phyloP scores from a whole-genome alignment of 2,113 vertebrate species.

The Halichoerus grypus region DNA sequence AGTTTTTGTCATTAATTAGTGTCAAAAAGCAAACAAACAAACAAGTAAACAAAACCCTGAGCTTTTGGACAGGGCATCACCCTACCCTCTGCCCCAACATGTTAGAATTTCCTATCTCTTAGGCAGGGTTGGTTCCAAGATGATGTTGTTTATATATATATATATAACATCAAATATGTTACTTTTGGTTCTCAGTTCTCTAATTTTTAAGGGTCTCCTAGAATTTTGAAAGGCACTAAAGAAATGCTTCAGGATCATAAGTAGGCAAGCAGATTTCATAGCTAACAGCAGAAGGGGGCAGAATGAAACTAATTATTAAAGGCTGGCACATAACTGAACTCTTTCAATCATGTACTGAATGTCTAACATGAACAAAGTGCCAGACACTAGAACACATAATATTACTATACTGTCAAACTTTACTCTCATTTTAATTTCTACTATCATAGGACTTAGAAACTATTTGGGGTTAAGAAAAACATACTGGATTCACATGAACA shows the following conservation, averaged over 20 bases:
- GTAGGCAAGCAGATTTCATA: neutral
- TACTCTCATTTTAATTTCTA: slow-evolving; percentile 48
- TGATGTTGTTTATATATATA: neutral
- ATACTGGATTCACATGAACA: neutral
- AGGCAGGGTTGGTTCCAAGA: neutral
- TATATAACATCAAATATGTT: neutral
- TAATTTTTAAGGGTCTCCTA: slow-evolving; percentile 47
- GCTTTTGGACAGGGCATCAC: neutral
- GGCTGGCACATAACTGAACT: neutral
- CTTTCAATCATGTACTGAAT: neutral
- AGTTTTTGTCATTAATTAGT: slow-evolving; percentile 35
- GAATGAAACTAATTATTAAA: neutral
- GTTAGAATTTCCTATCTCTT: neutral
- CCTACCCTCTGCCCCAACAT: neutral
- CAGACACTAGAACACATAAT: neutral
- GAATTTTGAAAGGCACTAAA: slow-evolving; percentile 47
- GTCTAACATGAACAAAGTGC: slow-evolving; percentile 10
- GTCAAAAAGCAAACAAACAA: neutral
- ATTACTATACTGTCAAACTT: neutral
- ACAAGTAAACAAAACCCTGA: neutral
- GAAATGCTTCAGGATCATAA: slow-evolving; percentile 28
- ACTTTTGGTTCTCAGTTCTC: slow-evolving; percentile 29
- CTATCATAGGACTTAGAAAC: neutral
- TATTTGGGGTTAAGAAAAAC: slow-evolving; percentile 13
- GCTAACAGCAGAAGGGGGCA: neutral